Conservation (phyloP, 2,888 invertebrate genomes). For the Adelognathus sp. region DNA sequence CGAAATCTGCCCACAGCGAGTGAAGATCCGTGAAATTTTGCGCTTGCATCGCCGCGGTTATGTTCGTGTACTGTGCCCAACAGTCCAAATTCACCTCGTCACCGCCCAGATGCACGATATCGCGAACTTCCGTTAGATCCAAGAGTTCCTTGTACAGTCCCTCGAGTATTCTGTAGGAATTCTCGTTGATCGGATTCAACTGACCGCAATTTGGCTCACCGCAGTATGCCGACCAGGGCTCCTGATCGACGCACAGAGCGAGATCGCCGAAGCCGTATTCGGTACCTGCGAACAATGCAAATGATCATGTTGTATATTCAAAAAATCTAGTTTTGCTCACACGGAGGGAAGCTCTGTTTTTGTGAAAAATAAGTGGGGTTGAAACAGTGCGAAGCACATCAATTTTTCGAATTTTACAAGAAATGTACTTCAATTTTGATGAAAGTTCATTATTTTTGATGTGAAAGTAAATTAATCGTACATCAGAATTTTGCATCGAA, state of each 20-base stretch:
- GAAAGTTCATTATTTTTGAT: neutral
- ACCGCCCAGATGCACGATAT: slow-evolving; percentile 92
- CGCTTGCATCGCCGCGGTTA: slow-evolving; percentile 82
- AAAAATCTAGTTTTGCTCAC: no score
- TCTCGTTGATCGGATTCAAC: slow-evolving; percentile 90
- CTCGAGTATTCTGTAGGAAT: slow-evolving; percentile 88
- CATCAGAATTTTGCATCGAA: no score
- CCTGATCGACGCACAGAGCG: slow-evolving; percentile 90
- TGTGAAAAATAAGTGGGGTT: no score
- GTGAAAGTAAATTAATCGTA: no score
- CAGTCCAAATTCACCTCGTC: slow-evolving; percentile 92
- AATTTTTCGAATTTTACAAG: neutral
- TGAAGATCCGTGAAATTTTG: slow-evolving; percentile 90
- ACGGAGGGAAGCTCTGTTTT: no score
- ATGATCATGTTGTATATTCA: neutral
- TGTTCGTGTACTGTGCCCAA: slow-evolving; percentile 84
- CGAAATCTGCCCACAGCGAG: slow-evolving; percentile 91
- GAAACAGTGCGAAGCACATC: no score
- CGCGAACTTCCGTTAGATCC: slow-evolving; percentile 88
- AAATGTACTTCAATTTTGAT: neutral
- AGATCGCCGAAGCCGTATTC: slow-evolving; percentile 89
- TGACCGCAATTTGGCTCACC: slow-evolving; percentile 95
- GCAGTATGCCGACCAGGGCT: slow-evolving; percentile 91
- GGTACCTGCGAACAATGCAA: slow-evolving; percentile 77
- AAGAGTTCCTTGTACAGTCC: slow-evolving; percentile 89